These are phyloP conservation scores for Sebastes matsubarae DNA, from an alignment of 2,797 vertebrate genomes.

Conservation along the genomic window DNA sequence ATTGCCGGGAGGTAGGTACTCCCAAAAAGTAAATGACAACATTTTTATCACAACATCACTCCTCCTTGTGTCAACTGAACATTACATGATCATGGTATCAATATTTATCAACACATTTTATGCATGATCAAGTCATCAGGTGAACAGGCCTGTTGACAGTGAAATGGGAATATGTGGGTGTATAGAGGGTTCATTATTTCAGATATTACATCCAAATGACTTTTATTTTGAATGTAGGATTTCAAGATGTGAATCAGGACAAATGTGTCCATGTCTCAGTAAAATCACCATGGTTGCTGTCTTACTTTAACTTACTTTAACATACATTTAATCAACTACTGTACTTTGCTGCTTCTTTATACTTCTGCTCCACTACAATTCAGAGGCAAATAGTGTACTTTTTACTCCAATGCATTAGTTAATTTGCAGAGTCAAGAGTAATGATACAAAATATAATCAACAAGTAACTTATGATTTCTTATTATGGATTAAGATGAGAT, in stretches of 20 bases:
- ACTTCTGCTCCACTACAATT: neutral
- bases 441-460: no score
- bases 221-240: neutral
- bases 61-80: neutral
- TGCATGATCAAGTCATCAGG: neutral
- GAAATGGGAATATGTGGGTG: neutral
- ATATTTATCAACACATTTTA: neutral
- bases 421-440: no score
- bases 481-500: neutral
- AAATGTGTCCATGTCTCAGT: neutral
- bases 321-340: no score
- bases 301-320: neutral
- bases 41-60: neutral
- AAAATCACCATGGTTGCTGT: neutral
- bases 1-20: no score
- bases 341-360: no score
- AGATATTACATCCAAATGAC: neutral
- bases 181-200: neutral
- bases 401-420: no score
- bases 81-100: neutral
- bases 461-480: neutral
- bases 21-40: neutral
- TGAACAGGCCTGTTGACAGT: neutral
- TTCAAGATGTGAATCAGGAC: neutral
- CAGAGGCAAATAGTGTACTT: no score